Evolutionary conservation across 1,140 invertebrate genomes (phyloP).

Genomic region (Drosophila jambulina): DNA sequence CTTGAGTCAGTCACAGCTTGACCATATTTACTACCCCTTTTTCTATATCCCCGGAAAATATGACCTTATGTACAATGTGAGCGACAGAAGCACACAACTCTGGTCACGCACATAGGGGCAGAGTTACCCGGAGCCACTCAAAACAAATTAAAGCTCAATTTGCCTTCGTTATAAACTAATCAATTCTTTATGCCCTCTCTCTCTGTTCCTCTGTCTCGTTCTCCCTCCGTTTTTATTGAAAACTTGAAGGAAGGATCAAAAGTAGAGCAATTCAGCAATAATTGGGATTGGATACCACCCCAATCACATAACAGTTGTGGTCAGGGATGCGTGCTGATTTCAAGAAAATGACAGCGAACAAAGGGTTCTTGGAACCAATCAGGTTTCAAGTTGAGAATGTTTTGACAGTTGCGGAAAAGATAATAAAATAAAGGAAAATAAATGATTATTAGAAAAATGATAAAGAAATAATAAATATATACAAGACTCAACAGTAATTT

Average conservation of each 20-base stretch:
- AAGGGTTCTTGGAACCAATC: background rate
- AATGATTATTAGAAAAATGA: background rate
- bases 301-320: conserved; percentile 1
- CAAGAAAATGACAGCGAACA: conserved; percentile 1
- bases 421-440: too few species aligned
- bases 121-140: conserved; percentile 24
- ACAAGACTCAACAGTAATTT: background rate
- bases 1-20: conserved; percentile 12
- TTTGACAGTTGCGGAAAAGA: background rate
- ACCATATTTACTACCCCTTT: conserved; percentile 7
- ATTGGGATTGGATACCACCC: conserved; percentile 17
- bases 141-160: conserved; percentile 64
- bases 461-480: background rate
- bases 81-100: background rate
- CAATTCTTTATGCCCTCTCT: conserved; percentile 37
- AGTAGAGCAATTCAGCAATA: conserved; percentile 32
- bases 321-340: conserved; percentile 18
- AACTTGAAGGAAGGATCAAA: conserved; percentile 41
- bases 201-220: background rate
- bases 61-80: conserved; percentile 48
- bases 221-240: conserved; percentile 28
- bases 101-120: conserved; percentile 46
- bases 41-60: background rate
- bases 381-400: background rate
- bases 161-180: conserved; percentile 66